These are phyloP conservation scores for Thysanoteuthis rhombus DNA, from an alignment of 2,888 invertebrate species.

Conservation along the genomic window DNA sequence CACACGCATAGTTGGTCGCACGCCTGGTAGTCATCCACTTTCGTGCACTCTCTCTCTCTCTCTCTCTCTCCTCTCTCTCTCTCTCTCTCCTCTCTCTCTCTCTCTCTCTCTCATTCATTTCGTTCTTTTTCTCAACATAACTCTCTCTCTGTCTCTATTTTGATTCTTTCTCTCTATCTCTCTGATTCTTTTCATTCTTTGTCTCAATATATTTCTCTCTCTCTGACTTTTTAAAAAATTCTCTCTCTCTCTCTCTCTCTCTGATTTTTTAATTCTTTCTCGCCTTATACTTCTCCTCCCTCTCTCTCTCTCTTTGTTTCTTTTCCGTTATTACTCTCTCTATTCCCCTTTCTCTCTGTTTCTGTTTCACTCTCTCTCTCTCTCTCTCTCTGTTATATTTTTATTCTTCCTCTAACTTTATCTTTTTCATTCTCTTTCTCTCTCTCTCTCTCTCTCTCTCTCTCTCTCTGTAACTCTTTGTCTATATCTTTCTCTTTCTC, in stretches of 20 bases:
- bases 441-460: neutral
- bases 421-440: too few relatives aligned
- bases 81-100: neutral
- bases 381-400: too few relatives aligned
- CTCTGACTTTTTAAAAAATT: neutral
- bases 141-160: neutral
- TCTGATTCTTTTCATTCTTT: neutral
- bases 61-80: neutral
- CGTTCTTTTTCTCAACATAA: too few relatives aligned
- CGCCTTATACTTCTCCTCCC: neutral
- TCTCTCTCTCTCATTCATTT: neutral
- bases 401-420: too few relatives aligned
- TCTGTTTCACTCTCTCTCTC: too few relatives aligned
- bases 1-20: neutral
- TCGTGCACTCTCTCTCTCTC: neutral
- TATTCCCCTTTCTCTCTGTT: neutral
- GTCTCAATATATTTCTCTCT: neutral
- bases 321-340: neutral
- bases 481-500: neutral
- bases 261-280: neutral
- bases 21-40: neutral
- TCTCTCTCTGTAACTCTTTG: neutral
- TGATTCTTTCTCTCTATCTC: neutral
- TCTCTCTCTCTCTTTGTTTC: neutral
- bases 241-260: neutral